Percentiles rank a stretch among this genome's conserved stretches.
Conservation (phyloP, 2,113 vertebrate species). For the Perca fluviatilis region DNA sequence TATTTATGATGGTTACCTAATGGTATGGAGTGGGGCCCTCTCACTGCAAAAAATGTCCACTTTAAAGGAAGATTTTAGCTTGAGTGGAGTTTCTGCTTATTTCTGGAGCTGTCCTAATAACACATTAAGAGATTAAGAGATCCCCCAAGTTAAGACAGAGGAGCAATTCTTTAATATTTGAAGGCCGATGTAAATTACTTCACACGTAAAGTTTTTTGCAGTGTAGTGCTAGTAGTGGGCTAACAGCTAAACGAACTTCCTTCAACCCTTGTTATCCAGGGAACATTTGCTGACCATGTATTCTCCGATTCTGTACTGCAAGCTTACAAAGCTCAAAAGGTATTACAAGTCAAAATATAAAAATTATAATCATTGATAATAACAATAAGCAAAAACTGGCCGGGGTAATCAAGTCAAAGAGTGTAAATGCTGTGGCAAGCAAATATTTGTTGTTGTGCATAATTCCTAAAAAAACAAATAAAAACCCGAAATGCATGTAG, state of each 20-base stretch:
- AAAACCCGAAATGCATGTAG: too few relatives aligned
- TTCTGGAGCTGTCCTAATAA: background rate
- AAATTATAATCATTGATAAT: background rate
- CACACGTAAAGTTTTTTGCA: too few relatives aligned
- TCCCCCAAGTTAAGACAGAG: background rate
- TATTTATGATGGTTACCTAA: slow-evolving; percentile 79
- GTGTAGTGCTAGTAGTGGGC: too few relatives aligned
- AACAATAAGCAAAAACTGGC: background rate
- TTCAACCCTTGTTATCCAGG: slow-evolving; percentile 21
- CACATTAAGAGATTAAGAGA: background rate
- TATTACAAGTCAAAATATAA: background rate
- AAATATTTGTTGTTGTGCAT: too few relatives aligned
- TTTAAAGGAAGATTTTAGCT: background rate
- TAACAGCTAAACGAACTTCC: slow-evolving; percentile 4
- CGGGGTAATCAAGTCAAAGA: too few relatives aligned
- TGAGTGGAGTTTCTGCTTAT: background rate
- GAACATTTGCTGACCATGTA: slow-evolving; percentile 33
- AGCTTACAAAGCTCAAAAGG: background rate
- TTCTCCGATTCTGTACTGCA: background rate
- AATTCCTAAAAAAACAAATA: too few relatives aligned
- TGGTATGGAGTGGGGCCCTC: slow-evolving; percentile 37
- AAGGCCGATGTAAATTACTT: too few relatives aligned
- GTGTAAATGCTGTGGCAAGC: too few relatives aligned
- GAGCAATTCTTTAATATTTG: background rate
- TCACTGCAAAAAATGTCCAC: slow-evolving; percentile 9